phyloP scores from a whole-genome alignment of 2,113 vertebrate genomes.

The Circaetus cinerascens region DNA sequence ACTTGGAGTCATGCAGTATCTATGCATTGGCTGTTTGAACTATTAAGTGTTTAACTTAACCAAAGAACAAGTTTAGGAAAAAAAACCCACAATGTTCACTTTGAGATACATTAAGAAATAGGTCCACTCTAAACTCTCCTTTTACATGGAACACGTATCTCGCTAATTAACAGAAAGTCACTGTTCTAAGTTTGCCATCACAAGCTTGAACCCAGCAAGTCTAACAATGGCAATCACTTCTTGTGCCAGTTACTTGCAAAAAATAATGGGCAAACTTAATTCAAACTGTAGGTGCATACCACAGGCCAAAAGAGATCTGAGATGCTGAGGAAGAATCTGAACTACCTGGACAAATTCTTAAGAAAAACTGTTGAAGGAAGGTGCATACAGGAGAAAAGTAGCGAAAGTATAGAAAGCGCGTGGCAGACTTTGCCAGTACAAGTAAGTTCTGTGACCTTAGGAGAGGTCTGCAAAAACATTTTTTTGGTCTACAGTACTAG shows the following conservation, averaged over 20 bases:
- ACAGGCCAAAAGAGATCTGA: not conserved
- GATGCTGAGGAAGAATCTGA: not conserved
- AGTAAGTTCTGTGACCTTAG: not conserved
- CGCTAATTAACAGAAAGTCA: not conserved
- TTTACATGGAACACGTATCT: not conserved
- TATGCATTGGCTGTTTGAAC: not conserved
- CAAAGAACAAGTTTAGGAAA: not conserved
- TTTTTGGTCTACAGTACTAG: not conserved
- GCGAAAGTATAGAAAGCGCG: not conserved
- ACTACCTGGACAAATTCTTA: not conserved
- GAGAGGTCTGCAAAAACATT: not conserved
- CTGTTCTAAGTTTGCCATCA: not conserved
- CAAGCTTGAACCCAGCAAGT: not conserved
- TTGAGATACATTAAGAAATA: not conserved
- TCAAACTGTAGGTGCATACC: not conserved
- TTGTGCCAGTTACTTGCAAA: not conserved
- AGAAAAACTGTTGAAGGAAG: not conserved
- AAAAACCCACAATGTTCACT: rapidly evolving
- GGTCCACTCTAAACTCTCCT: not conserved
- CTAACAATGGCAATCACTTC: not conserved
- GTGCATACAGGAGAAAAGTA: not conserved
- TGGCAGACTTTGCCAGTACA: not conserved
- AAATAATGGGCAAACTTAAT: not conserved
- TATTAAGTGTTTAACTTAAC: not conserved
- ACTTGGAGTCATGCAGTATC: not conserved